Base-by-base conservation (phyloP, 2,888 invertebrate genomes). In the Acrobasis repandana region DNA sequence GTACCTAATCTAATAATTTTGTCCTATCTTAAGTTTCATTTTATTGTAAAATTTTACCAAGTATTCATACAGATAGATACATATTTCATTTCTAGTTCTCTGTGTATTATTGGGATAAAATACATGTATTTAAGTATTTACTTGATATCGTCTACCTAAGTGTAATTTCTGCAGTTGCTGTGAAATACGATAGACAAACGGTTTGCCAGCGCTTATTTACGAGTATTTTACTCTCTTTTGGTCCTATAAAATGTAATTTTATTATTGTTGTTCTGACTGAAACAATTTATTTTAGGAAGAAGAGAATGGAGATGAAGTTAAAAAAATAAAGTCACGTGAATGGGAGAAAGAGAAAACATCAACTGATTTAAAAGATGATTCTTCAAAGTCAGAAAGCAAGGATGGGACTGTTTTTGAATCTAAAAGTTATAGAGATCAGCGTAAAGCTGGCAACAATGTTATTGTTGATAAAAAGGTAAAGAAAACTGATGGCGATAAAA, bases 391-490 rank as follows among this genome's bases (percentile, higher is more conserved):
- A 58, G 86, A 86, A 28, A 76, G 66, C 61, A 86, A 82, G 78
- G 89, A 89, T 65, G 82, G 80, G 62, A 78, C 81, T 68, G 80
- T 89, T 38, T 89, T 80, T 71, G 92, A 92, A 79, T 85, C 87
- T 56, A 90, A 90, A 78, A 80, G 84, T 15, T 89, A 82, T 65
- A 86, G 86, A 71, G 91, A 90, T 46, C 86, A 83, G 65, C 82
- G 87, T n/a, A 92, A 91, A 70, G 61, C 79, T 61, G 78, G 73
- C 20, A 67, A 76, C 61, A 88, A 83, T 68, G 69, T 76, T 63
- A 74, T 84, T 50, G 76, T 79, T 65, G 93, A 94, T 63, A 91
- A 91, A 65, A 92, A 92, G 66, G 92, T 93, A 68, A 90, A 84
- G 69, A 62, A 76, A 63, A 54, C 54, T 38, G 93, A 93, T 56